Evolutionary conservation across 2,113 vertebrate species (phyloP).

Genomic region (Panthera tigris): DNA sequence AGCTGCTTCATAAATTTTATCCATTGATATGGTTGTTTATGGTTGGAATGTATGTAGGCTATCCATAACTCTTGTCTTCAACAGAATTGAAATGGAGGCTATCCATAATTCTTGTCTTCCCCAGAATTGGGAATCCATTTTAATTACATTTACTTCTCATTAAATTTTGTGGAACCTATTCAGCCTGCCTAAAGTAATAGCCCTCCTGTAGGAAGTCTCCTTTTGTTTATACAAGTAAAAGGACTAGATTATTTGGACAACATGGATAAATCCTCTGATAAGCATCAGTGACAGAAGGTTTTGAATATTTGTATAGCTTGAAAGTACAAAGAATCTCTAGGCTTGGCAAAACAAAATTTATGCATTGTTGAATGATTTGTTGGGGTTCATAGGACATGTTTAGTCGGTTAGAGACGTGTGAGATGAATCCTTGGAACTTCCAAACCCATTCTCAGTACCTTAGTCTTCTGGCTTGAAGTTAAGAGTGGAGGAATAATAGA

Average conservation of each 20-base stretch:
- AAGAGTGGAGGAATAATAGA: neutral
- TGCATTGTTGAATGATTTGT: slow-evolving; percentile 19
- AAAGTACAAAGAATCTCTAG: neutral
- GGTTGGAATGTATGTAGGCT: neutral
- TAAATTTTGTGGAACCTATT: slow-evolving; percentile 34
- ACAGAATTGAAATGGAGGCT: neutral
- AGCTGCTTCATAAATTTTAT: neutral
- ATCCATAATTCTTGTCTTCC: slow-evolving; percentile 27
- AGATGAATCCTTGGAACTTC: slow-evolving; percentile 4
- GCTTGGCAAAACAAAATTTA: neutral
- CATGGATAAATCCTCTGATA: neutral
- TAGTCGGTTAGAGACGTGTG: neutral
- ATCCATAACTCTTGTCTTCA: slow-evolving; percentile 13
- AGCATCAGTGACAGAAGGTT: neutral
- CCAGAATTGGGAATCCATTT: slow-evolving; percentile 41
- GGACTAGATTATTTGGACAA: slow-evolving; percentile 14
- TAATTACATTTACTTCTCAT: slow-evolving; percentile 49
- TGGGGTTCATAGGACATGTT: neutral
- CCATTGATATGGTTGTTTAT: neutral
- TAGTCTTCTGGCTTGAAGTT: slow-evolving; percentile 14
- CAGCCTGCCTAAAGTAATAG: neutral
- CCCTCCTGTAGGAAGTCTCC: neutral
- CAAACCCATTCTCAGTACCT: neutral
- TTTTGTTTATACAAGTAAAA: slow-evolving; percentile 41
- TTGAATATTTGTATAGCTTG: slow-evolving; percentile 23